These are phyloP conservation scores for Sebastes steindachneri DNA, from an alignment of 2,797 vertebrate species.

Conservation along the genomic window DNA sequence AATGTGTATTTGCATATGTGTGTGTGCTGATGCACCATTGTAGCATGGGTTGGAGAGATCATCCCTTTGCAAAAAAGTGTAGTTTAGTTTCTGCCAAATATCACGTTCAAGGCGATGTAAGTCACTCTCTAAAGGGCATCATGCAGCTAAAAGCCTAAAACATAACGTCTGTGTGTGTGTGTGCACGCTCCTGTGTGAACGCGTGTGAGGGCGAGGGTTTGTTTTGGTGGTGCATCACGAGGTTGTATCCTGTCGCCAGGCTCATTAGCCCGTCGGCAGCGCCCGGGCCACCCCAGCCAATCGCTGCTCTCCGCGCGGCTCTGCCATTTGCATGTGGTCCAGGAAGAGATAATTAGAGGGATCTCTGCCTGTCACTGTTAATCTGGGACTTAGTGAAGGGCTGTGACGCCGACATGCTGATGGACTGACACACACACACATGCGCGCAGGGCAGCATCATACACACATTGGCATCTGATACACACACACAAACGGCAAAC, in stretches of 20 bases:
- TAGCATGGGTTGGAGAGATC: neutral
- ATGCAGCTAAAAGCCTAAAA: constrained; percentile 24
- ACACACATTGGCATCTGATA: constrained; percentile 39
- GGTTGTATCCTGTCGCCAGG: constrained; percentile 77
- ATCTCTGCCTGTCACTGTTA: constrained; percentile 89
- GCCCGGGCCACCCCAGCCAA: constrained; percentile 69
- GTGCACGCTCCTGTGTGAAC: constrained; percentile 2
- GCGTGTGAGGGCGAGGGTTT: constrained; percentile 41
- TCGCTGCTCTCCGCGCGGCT: constrained; percentile 65
- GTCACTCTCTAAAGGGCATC: constrained; percentile 1
- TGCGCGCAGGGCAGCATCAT: constrained; percentile 25
- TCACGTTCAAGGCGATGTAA: neutral
- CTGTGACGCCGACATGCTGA: constrained; percentile 82
- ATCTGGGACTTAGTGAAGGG: constrained; percentile 84
- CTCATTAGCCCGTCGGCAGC: constrained; percentile 76
- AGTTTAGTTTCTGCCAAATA: neutral
- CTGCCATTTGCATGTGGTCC: constrained; percentile 85
- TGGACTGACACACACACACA: constrained; percentile 66
- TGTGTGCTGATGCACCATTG: neutral
- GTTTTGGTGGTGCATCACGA: constrained; percentile 67
- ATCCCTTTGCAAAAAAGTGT: neutral
- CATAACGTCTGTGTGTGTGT: neutral
- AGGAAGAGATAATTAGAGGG: constrained; percentile 87
- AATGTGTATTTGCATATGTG: neutral
- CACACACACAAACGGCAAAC: neutral